Evolutionary conservation across 2,113 vertebrate genomes (phyloP).

Genomic region (Leptobrachium leishanense): DNA sequence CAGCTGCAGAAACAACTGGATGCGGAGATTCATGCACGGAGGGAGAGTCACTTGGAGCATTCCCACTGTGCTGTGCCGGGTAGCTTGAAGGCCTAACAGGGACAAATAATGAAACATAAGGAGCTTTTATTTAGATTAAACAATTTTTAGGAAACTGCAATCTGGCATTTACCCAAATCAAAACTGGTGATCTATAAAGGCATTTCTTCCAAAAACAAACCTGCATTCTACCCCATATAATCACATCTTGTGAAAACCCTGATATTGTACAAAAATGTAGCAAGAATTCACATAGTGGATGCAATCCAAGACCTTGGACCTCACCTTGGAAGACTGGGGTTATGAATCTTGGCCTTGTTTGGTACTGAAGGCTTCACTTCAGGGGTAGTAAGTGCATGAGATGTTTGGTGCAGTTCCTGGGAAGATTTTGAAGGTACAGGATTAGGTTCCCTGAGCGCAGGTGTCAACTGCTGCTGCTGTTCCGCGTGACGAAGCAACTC

Average conservation of each 20-base stretch:
- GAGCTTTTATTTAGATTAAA: background rate
- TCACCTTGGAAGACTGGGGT: conserved; percentile 96
- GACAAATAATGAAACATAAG: background rate
- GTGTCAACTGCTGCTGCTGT: conserved; percentile 81
- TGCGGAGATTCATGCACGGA: conserved; percentile 80
- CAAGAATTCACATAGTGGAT: too few species aligned
- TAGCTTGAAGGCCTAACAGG: conserved; percentile 80
- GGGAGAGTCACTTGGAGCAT: conserved; percentile 75
- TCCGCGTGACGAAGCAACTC: conserved; percentile 84
- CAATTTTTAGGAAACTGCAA: too few species aligned
- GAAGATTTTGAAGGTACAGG: conserved; percentile 79
- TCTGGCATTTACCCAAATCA: too few species aligned
- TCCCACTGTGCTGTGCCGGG: conserved; percentile 77
- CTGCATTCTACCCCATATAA: background rate
- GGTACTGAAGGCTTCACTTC: conserved; percentile 86
- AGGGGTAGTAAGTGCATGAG: conserved; percentile 81
- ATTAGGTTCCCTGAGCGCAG: conserved; percentile 97
- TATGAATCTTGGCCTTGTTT: conserved; percentile 91
- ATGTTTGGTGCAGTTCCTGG: conserved; percentile 82
- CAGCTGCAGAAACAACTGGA: conserved; percentile 76
- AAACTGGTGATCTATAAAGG: too few species aligned
- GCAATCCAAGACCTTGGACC: conserved; percentile 13
- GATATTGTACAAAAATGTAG: too few species aligned
- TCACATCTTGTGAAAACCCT: too few species aligned
- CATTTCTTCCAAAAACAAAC: too few species aligned